Conservation (phyloP, 23 tunicate species). For the Trididemnum clinides region DNA sequence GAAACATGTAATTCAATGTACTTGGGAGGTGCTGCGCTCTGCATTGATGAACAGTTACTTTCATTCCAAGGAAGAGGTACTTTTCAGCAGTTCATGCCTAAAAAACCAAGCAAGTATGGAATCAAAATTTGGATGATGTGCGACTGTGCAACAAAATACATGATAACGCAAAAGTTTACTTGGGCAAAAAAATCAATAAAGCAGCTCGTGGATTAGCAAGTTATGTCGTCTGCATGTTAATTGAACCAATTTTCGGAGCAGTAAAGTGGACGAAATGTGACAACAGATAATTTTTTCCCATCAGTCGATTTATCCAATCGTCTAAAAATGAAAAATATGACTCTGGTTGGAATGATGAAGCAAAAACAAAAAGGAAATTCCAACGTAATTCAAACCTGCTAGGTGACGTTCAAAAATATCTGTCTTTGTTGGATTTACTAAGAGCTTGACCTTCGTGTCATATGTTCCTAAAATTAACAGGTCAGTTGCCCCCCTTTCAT, state of each 20-base stretch:
- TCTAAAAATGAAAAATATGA: background rate
- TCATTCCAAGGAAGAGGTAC: background rate
- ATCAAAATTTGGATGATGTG: conserved; percentile 3
- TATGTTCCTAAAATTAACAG: conserved; percentile 10
- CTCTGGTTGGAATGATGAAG: conserved; percentile 7
- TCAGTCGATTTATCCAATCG: background rate
- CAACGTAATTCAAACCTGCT: background rate
- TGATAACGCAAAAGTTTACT: conserved; percentile 6
- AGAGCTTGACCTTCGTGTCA: background rate
- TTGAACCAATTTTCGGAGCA: conserved; percentile 3
- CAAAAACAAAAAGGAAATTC: background rate
- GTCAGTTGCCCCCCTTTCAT: conserved; percentile 11
- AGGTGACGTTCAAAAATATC: background rate
- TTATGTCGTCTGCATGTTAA: background rate
- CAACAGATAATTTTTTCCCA: background rate
- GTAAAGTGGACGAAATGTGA: conserved; percentile 4
- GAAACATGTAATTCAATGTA: no score
- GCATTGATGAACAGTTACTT: no score
- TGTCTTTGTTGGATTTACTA: background rate
- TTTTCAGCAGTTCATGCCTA: conserved; percentile 9
- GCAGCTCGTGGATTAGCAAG: conserved; percentile 6
- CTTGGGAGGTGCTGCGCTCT: no score
- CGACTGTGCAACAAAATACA: conserved; percentile 8
- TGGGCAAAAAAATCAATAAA: conserved; percentile 1
- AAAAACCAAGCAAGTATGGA: conserved; percentile 7